phyloP scores from a whole-genome alignment of 1,140 invertebrate species.

The Drosophila arawakana region DNA sequence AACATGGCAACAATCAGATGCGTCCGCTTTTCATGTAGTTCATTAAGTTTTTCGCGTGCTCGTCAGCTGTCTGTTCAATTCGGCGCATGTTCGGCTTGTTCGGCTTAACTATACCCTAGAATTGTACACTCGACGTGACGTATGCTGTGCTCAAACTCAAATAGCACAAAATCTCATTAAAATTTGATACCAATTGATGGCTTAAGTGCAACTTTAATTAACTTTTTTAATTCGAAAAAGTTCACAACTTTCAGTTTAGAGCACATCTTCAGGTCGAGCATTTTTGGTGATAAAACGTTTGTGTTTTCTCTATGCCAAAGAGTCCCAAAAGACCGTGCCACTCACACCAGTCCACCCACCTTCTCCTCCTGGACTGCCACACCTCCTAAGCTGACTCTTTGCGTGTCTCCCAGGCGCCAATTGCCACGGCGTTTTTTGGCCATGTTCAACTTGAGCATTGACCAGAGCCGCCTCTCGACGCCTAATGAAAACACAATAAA shows the following conservation, averaged over 20 bases:
- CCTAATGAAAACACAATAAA: slow-evolving; percentile 82
- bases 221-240: not conserved
- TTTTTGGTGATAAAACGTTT: slow-evolving; percentile 7
- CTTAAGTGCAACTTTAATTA: not conserved
- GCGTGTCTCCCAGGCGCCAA: slow-evolving; percentile 61
- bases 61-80: slow-evolving; percentile 20
- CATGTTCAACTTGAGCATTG: slow-evolving; percentile 43
- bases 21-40: slow-evolving; percentile 66
- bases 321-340: slow-evolving; percentile 28
- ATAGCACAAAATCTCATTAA: not conserved
- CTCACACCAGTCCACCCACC: not conserved
- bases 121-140: not conserved
- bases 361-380: not conserved
- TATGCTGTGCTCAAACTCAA: not conserved
- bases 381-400: slow-evolving; percentile 14
- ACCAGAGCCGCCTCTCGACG: slow-evolving; percentile 44
- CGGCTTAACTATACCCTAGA: slow-evolving; percentile 15
- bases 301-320: slow-evolving; percentile 32
- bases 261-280: slow-evolving; percentile 12
- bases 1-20: slow-evolving; percentile 41
- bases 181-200: not conserved
- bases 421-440: slow-evolving; percentile 32
- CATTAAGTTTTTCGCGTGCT: slow-evolving; percentile 70
- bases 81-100: not conserved
- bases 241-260: not conserved